phyloP scores from a whole-genome alignment of 2,113 vertebrate genomes.

The Donacobius atricapilla region DNA sequence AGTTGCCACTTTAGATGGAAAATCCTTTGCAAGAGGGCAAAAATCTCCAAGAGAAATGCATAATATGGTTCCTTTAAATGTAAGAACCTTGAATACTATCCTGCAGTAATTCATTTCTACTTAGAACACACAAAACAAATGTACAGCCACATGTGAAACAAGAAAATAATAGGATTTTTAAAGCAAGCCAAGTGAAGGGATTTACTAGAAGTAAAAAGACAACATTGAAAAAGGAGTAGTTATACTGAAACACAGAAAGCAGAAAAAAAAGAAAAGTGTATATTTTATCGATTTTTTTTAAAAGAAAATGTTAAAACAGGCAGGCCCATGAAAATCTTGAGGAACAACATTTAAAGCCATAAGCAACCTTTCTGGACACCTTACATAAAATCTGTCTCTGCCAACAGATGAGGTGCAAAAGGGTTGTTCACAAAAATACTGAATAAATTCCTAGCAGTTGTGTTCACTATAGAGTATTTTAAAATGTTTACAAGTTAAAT shows the following conservation, averaged over 20 bases:
- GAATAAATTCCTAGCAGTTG: background rate
- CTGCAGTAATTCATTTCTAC: background rate
- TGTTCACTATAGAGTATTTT: background rate
- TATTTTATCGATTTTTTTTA: background rate
- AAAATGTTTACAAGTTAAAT: background rate
- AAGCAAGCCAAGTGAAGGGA: background rate
- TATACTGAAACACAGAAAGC: background rate
- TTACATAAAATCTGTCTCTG: background rate
- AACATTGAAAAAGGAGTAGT: background rate
- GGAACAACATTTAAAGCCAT: background rate
- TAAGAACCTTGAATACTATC: background rate
- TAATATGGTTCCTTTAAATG: background rate
- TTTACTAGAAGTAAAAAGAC: background rate
- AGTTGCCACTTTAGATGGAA: background rate
- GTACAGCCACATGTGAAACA: background rate
- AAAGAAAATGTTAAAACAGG: background rate
- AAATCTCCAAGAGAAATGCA: background rate
- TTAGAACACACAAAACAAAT: background rate
- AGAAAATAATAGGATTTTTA: background rate
- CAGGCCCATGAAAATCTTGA: background rate
- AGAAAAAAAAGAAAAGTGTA: background rate
- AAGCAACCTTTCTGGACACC: background rate
- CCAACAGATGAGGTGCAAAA: background rate
- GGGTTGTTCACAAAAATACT: background rate
- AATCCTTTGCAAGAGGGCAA: background rate